Conservation (phyloP, 1,140 invertebrate genomes). For the Drosophila repletoides region DNA sequence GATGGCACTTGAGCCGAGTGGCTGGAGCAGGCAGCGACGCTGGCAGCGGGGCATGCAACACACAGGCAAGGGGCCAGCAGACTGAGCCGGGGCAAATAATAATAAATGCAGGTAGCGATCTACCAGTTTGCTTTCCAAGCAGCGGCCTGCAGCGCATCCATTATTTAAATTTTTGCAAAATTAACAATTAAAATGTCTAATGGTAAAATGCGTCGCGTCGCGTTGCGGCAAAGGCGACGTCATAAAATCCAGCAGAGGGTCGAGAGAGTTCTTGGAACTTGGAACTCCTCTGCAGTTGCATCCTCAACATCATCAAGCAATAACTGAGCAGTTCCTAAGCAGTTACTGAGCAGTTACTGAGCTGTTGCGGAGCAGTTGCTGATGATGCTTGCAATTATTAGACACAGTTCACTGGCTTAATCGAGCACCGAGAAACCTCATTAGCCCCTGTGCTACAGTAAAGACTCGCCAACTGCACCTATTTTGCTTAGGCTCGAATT, state of each 20-base stretch:
- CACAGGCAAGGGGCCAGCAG: not conserved
- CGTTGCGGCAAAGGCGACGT: slow-evolving; percentile 16
- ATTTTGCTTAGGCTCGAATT: too few relatives aligned
- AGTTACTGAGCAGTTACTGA: not conserved
- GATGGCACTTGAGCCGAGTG: slow-evolving; percentile 57
- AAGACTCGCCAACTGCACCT: too few relatives aligned
- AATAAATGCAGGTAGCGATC: slow-evolving; percentile 74
- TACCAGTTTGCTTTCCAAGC: slow-evolving; percentile 22
- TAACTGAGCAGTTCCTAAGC: not conserved
- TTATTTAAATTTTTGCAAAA: slow-evolving; percentile 77
- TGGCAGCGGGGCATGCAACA: not conserved
- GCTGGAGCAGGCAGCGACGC: not conserved
- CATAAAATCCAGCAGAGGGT: slow-evolving; percentile 44
- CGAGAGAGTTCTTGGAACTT: slow-evolving; percentile 60
- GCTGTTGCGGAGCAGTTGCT: slow-evolving; percentile 7
- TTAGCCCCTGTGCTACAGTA: too few relatives aligned
- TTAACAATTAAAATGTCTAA: slow-evolving; percentile 80
- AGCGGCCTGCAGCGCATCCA: slow-evolving; percentile 66
- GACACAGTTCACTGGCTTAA: slow-evolving; percentile 33
- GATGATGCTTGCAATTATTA: slow-evolving; percentile 46
- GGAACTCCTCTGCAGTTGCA: not conserved
- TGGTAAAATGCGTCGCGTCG: slow-evolving; percentile 49
- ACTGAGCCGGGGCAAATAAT: slow-evolving; percentile 28
- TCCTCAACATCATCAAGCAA: not conserved
- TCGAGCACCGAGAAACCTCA: slow-evolving; percentile 14